phyloP scores from a whole-genome alignment of 2,888 invertebrate genomes.

The Protonemura montana region DNA sequence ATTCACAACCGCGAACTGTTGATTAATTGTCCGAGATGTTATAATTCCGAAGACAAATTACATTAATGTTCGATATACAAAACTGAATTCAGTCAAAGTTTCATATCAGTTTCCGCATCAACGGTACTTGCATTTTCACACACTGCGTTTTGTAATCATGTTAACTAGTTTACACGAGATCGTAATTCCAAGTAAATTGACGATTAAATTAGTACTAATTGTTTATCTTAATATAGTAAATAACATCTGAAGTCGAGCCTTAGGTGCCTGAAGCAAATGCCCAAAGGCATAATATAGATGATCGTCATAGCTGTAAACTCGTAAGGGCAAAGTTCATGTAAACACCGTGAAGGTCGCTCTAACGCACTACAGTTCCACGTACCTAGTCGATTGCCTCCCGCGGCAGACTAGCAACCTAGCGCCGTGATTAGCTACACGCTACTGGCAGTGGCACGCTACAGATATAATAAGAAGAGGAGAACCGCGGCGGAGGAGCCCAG shows the following conservation, averaged over 20 bases:
- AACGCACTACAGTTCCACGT: not conserved
- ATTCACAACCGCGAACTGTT: not conserved
- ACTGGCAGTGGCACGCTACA: not conserved
- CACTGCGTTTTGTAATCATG: too few species aligned
- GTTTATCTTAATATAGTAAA: not conserved
- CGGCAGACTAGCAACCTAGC: not conserved
- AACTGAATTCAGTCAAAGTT: too few species aligned
- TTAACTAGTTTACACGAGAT: not conserved
- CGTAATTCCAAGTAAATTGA: not conserved
- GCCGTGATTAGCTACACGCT: not conserved
- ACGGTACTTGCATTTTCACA: too few species aligned
- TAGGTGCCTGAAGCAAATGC: not conserved
- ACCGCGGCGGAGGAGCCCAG: not conserved
- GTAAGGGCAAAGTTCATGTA: not conserved
- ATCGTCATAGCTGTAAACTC: not conserved
- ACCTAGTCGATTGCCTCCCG: not conserved
- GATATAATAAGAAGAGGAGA: conserved; percentile 2
- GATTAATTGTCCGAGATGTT: not conserved
- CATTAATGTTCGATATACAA: too few species aligned
- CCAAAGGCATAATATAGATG: not conserved
- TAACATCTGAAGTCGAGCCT: not conserved
- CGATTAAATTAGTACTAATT: not conserved
- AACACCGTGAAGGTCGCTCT: not conserved
- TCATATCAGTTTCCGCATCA: too few species aligned
- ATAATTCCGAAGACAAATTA: too few species aligned